These are phyloP conservation scores for Micrasema minimum DNA, from an alignment of 1,140 invertebrate genomes.

Conservation along the genomic window DNA sequence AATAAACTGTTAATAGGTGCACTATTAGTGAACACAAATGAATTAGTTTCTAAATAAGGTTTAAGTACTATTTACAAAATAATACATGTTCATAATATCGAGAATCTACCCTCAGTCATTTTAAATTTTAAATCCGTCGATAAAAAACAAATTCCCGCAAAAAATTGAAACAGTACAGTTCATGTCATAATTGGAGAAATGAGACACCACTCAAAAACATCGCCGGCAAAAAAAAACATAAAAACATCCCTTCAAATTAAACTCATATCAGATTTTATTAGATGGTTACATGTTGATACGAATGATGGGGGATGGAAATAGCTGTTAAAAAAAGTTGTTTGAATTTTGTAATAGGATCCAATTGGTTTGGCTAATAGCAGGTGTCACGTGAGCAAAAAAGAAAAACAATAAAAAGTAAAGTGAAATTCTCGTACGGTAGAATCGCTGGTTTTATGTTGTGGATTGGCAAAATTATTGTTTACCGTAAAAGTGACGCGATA, in stretches of 20 bases:
- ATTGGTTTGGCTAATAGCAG: constrained; percentile 45
- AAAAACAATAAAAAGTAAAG: constrained; percentile 27
- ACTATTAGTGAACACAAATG: too few relatives aligned
- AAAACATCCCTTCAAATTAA: constrained; percentile 40
- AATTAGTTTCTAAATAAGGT: too few relatives aligned
- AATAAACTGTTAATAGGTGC: too few relatives aligned
- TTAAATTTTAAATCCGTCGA: too few relatives aligned
- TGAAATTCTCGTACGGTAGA: constrained; percentile 23
- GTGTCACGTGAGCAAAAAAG: constrained; percentile 35
- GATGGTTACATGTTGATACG: constrained; percentile 46
- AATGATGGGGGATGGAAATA: constrained; percentile 15
- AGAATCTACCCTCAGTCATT: too few relatives aligned
- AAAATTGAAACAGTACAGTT: neutral
- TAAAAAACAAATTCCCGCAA: too few relatives aligned
- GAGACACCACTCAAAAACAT: constrained; percentile 3
- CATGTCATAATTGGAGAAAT: constrained; percentile 16
- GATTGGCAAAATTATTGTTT: constrained; percentile 40
- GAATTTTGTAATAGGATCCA: constrained; percentile 42
- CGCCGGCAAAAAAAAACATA: constrained; percentile 21
- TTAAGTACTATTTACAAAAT: too few relatives aligned
- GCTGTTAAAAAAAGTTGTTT: constrained; percentile 37
- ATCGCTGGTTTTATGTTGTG: constrained; percentile 22
- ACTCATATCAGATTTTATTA: constrained; percentile 49
- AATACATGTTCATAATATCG: too few relatives aligned
- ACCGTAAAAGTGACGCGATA: neutral